These are phyloP conservation scores for Tragelaphus scriptus DNA, from an alignment of 2,113 vertebrate genomes.

Conservation along the genomic window DNA sequence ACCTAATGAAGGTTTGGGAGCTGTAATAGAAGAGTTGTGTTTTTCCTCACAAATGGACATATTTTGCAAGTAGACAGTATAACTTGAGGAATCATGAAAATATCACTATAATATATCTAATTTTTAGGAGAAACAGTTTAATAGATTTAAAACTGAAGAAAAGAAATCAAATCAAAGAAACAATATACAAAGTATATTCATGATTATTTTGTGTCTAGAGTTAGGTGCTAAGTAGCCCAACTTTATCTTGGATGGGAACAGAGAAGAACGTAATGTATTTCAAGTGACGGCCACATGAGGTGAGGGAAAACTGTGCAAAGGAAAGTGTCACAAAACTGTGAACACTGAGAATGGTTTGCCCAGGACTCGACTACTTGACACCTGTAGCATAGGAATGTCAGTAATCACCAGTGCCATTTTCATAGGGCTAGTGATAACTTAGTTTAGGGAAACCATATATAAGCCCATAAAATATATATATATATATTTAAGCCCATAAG, in stretches of 20 bases:
- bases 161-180: not conserved
- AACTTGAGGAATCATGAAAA: not conserved
- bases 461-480: not conserved
- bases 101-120: not conserved
- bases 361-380: not conserved
- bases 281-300: not conserved
- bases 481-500: not conserved
- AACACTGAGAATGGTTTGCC: not conserved
- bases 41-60: not conserved
- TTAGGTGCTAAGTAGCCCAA: not conserved
- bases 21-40: not conserved
- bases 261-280: not conserved
- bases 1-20: not conserved
- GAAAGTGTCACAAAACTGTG: not conserved
- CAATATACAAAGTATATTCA: not conserved
- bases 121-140: not conserved
- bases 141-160: not conserved
- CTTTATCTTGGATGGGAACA: not conserved
- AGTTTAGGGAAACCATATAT: not conserved
- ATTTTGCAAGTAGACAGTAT: constrained; percentile 10
- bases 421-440: not conserved
- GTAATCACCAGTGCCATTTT: not conserved
- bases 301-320: not conserved
- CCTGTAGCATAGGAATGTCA: not conserved
- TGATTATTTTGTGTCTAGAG: not conserved